A percentile compares a stretch with the other conserved stretches of the same genome.
Evolutionary conservation across 2,113 vertebrate species (phyloP).

Genomic region (Serinus canaria): DNA sequence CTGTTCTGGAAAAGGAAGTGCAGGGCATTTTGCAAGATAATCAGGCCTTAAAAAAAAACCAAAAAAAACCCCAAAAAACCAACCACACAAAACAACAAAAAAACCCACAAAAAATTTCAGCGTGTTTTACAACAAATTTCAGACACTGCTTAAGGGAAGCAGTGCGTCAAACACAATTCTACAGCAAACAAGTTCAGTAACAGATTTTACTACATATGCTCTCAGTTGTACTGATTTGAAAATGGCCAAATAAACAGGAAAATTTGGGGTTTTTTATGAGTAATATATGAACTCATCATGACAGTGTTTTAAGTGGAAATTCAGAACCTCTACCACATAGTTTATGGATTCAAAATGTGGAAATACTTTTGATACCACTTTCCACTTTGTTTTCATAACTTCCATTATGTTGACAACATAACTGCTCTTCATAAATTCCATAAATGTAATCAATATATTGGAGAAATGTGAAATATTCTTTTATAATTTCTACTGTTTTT

Average conservation of each 20-base stretch:
- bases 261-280: not conserved
- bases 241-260: not conserved
- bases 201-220: not conserved
- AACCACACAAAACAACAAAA: not conserved
- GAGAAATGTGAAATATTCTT: not conserved
- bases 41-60: not conserved
- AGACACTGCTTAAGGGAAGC: not conserved
- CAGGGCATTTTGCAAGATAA: constrained; percentile 15
- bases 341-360: not conserved
- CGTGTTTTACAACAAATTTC: not conserved
- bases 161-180: not conserved
- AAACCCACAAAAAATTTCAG: not conserved
- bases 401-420: not conserved
- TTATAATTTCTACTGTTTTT: not conserved
- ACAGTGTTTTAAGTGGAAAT: not conserved
- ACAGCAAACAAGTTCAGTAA: not conserved
- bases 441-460: not conserved
- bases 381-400: not conserved
- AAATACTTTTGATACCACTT: not conserved
- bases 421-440: not conserved
- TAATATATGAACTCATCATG: not conserved
- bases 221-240: not conserved
- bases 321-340: not conserved
- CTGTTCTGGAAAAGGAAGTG: constrained; percentile 20
- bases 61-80: too few relatives aligned